Evolutionary conservation across 2,797 vertebrate species (phyloP).

Genomic region (Eulemur albifrons): DNA sequence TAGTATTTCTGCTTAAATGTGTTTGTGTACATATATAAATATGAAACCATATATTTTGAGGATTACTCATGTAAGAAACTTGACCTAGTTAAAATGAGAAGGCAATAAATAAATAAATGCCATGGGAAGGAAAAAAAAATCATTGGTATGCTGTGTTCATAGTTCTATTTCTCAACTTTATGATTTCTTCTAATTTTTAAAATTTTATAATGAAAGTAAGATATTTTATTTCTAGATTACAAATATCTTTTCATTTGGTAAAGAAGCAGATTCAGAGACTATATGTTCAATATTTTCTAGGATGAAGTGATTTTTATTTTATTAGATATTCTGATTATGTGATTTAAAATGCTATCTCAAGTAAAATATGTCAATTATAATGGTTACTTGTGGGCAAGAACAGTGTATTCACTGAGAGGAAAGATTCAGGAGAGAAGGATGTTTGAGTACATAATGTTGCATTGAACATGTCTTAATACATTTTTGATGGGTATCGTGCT

Average conservation of each 20-base stretch:
- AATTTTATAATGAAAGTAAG: background rate
- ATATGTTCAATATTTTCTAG: background rate
- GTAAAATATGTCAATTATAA: background rate
- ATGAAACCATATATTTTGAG: background rate
- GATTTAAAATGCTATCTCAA: background rate
- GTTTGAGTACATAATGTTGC: background rate
- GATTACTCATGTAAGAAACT: background rate
- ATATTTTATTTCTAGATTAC: background rate
- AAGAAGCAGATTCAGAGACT: background rate
- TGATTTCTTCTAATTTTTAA: background rate
- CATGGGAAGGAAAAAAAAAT: background rate
- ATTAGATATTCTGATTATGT: background rate
- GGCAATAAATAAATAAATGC: background rate
- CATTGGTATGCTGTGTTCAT: background rate
- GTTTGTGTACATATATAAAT: background rate
- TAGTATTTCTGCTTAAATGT: conserved; percentile 12
- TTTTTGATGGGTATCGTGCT: background rate
- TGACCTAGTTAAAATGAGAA: background rate
- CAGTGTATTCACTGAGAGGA: background rate
- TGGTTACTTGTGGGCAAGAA: background rate
- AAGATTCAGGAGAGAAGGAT: background rate
- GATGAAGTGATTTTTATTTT: background rate
- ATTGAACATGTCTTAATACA: background rate
- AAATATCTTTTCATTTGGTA: background rate
- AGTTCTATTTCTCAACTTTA: background rate